A percentile compares a stretch with the other conserved stretches of the same genome.
Evolutionary conservation across 2,888 invertebrate genomes (phyloP).

Genomic region (Microplitis deprimator): DNA sequence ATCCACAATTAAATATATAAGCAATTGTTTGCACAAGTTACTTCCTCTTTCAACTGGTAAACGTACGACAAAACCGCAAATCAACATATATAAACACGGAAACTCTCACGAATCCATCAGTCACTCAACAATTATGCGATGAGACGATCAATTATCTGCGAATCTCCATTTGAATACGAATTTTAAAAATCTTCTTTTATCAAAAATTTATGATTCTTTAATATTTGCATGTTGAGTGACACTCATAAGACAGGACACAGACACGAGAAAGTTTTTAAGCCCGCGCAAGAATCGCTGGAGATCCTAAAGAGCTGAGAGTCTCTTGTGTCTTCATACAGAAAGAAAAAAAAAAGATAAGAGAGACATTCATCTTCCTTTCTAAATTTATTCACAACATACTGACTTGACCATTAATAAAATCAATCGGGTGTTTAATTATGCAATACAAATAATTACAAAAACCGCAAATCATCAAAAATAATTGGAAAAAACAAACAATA

Average conservation of each 20-base stretch:
- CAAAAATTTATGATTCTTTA: background rate
- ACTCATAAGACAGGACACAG: background rate
- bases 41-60: too few species aligned
- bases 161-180: background rate
- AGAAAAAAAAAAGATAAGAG: background rate
- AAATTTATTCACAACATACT: background rate
- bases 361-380: background rate
- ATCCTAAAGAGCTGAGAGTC: background rate
- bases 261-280: background rate
- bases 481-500: background rate
- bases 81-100: background rate
- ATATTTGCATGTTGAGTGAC: background rate
- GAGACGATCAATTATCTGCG: background rate
- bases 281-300: background rate
- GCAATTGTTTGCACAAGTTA: too few species aligned
- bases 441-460: background rate
- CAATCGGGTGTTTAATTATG: background rate
- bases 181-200: background rate
- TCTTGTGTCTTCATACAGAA: background rate
- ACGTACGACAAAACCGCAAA: background rate
- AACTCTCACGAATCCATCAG: background rate
- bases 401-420: background rate
- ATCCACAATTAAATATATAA: too few species aligned
- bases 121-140: background rate
- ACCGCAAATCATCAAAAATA: background rate